A percentile compares a stretch with the other conserved stretches of the same genome.
phyloP scores from a whole-genome alignment of 2,113 vertebrate genomes.

The Epinephelus fuscoguttatus region DNA sequence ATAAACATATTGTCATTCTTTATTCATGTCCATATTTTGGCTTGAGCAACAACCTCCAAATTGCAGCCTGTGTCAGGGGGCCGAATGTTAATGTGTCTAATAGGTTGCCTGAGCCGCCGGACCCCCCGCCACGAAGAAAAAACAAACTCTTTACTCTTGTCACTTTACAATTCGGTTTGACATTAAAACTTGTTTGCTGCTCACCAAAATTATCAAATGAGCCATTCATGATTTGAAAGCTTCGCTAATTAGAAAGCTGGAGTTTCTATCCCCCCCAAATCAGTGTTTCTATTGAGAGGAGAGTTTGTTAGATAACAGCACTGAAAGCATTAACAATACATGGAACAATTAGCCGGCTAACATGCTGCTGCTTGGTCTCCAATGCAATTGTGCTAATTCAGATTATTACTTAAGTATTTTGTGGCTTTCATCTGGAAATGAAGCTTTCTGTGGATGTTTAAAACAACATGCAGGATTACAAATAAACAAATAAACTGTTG shows the following conservation, averaged over 20 bases:
- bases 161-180: slow-evolving; percentile 60
- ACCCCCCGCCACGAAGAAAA: slow-evolving; percentile 31
- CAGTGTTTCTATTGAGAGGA: slow-evolving; percentile 31
- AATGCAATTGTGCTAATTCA: neutral
- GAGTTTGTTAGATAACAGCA: slow-evolving; percentile 35
- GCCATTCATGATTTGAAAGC: slow-evolving; percentile 57
- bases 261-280: slow-evolving; percentile 41
- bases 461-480: neutral
- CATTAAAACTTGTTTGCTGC: slow-evolving; percentile 63
- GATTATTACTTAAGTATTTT: slow-evolving; percentile 13
- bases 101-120: slow-evolving; percentile 51
- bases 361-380: slow-evolving; percentile 2
- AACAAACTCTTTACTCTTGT: slow-evolving; percentile 63
- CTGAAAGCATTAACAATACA: slow-evolving; percentile 11
- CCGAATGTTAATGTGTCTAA: slow-evolving; percentile 54
- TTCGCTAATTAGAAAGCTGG: slow-evolving; percentile 53
- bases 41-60: neutral
- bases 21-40: slow-evolving; percentile 21
- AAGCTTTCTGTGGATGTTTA: neutral
- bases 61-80: slow-evolving; percentile 32
- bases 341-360: slow-evolving; percentile 29
- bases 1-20: neutral
- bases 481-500: neutral
- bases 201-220: slow-evolving; percentile 63
- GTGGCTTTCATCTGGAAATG: neutral